phyloP scores from a whole-genome alignment of 2,888 invertebrate species.

The Erpobdella octoculata region DNA sequence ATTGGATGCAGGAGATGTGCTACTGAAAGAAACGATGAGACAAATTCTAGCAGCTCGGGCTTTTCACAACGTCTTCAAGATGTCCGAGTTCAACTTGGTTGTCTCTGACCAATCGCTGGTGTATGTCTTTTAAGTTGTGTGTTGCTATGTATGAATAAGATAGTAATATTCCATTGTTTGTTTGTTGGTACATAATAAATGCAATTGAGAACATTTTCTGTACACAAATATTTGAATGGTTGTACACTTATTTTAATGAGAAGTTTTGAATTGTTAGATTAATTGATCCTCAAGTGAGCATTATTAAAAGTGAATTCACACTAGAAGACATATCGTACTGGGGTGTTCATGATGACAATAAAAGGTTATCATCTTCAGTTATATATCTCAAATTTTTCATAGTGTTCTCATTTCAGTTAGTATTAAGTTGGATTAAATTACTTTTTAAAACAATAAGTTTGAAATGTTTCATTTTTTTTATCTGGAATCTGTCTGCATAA shows the following conservation, averaged over 20 bases:
- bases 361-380: constrained; percentile 41
- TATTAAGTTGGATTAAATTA: background rate
- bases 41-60: constrained; percentile 53
- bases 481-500: too few species aligned
- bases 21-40: constrained; percentile 51
- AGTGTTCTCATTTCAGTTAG: background rate
- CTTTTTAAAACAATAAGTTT: too few species aligned
- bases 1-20: constrained; percentile 44
- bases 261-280: constrained; percentile 39
- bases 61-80: constrained; percentile 52
- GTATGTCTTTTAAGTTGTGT: too few species aligned
- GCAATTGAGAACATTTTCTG: background rate
- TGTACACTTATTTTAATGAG: background rate
- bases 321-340: constrained; percentile 51
- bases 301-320: constrained; percentile 45
- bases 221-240: background rate
- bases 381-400: background rate
- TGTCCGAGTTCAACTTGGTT: constrained; percentile 49
- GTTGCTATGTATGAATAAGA: too few species aligned
- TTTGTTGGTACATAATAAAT: too few species aligned
- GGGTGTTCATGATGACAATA: constrained; percentile 51
- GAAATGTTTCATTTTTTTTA: too few species aligned
- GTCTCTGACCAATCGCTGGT: constrained; percentile 40
- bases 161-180: too few species aligned
- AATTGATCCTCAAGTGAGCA: constrained; percentile 47